Evolutionary conservation across 2,797 vertebrate genomes (phyloP).

Genomic region (Enteromius argenteus): DNA sequence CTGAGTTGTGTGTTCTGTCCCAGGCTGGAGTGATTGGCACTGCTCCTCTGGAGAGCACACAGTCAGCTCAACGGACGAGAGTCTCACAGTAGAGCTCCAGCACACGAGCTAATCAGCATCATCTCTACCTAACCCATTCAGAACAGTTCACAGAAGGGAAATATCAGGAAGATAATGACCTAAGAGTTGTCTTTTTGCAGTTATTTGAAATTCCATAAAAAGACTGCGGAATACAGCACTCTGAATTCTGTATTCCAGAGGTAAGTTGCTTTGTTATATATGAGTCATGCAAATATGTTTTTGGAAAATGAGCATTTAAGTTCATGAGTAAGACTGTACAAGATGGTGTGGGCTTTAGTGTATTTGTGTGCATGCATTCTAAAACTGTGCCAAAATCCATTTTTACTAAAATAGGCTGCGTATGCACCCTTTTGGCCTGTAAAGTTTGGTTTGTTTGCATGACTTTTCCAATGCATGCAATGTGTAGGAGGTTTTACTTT

Average conservation of each 20-base stretch:
- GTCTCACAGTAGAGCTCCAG: slow-evolving; percentile 54
- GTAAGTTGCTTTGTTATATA: slow-evolving; percentile 67
- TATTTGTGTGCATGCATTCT: slow-evolving; percentile 1
- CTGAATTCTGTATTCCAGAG: slow-evolving; percentile 68
- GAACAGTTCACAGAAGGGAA: slow-evolving; percentile 59
- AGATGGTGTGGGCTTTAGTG: neutral
- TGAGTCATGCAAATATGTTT: neutral
- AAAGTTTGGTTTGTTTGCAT: slow-evolving; percentile 15
- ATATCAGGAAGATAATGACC: slow-evolving; percentile 77
- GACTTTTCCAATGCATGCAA: slow-evolving; percentile 44
- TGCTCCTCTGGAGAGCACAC: slow-evolving; percentile 74
- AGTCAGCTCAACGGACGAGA: slow-evolving; percentile 65
- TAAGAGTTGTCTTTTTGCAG: slow-evolving; percentile 59
- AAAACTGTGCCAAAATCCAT: slow-evolving; percentile 2
- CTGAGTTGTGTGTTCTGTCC: slow-evolving; percentile 75
- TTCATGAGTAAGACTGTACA: neutral
- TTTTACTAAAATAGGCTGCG: neutral
- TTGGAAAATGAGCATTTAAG: neutral
- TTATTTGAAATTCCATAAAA: slow-evolving; percentile 57
- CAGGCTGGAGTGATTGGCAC: slow-evolving; percentile 71
- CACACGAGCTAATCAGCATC: slow-evolving; percentile 56
- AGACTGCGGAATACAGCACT: slow-evolving; percentile 69
- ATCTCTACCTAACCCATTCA: slow-evolving; percentile 58
- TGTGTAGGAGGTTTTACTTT: slow-evolving; percentile 33
- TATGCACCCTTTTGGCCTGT: neutral